phyloP scores from a whole-genome alignment of 2,888 invertebrate genomes.

The Mantis religiosa region DNA sequence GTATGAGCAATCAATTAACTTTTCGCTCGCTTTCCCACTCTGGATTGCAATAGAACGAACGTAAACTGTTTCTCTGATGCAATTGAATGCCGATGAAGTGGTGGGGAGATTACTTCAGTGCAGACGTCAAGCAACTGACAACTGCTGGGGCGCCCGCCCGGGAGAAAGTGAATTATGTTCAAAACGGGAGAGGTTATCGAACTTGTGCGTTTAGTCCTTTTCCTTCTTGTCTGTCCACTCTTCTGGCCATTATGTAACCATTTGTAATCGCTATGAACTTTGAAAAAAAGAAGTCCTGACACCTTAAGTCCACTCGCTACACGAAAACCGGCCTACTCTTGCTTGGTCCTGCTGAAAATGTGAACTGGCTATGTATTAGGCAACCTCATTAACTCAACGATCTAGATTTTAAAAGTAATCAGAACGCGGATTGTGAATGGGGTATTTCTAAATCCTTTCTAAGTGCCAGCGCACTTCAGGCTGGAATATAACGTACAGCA shows the following conservation, averaged over 20 bases:
- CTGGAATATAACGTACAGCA: too few relatives aligned
- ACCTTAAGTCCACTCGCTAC: not conserved
- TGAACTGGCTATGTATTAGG: not conserved
- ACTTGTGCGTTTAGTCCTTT: not conserved
- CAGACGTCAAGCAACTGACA: not conserved
- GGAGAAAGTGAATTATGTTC: constrained; percentile 1
- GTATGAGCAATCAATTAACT: not conserved
- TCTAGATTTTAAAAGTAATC: not conserved
- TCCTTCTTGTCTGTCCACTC: not conserved
- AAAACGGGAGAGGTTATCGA: not conserved
- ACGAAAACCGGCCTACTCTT: not conserved
- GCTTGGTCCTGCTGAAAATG: not conserved
- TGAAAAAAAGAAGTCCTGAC: not conserved
- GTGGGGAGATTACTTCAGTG: not conserved
- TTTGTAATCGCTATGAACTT: not conserved
- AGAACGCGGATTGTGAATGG: not conserved
- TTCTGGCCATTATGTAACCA: not conserved
- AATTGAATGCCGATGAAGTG: not conserved
- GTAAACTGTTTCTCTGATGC: not conserved
- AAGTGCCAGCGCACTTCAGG: not conserved
- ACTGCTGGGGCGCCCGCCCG: not conserved
- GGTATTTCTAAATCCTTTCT: not conserved
- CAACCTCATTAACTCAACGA: not conserved
- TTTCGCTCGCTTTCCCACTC: not conserved
- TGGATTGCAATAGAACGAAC: not conserved